Evolutionary conservation across 2,113 vertebrate species (phyloP), one percentile per base, ranked within the genome.

Genomic region (Pangasianodon hypophthalmus): DNA sequence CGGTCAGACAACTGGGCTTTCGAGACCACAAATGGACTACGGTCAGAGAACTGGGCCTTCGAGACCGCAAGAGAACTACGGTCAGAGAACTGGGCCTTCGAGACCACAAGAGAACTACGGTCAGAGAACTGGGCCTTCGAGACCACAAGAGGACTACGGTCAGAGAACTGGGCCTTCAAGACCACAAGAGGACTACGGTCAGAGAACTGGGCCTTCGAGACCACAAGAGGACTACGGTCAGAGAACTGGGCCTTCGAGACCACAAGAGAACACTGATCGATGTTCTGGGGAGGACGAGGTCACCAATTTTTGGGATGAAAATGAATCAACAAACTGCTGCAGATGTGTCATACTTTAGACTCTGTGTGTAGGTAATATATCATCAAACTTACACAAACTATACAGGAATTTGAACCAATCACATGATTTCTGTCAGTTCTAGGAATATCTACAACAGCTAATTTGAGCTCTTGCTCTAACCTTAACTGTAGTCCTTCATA

Each of bases 331-430:
- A 32, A 81, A 52, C 1, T 81, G 79, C 79, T 81, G 79, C 79
- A 81, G 6, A 81, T 81, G 79, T 52, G 79, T 81, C 48, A 81
- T 81, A 32, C 79, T 81, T 81, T 81, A 81, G 50, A 50, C 24
- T 26, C 71, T 19, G 6, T 44, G 71, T 44, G 21, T 44, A 44
- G 2, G 19, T 46, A 19, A 24, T 44, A 4, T 1, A 37, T 37
- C 32, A 37, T 60, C 58, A 64, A 67, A 3, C 62, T 14, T 18
- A 71, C 32, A 71, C 37, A 19, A 75, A 9, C 41, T 46, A 0
- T 9, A 41, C 71, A 46, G 19, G 37, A 75, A 29, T 75, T 44
- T 44, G 6, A 75, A 21, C 18, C 37, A 32, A 41, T 44, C 71
- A 32, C n/a, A 69, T 37, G n/a, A 69, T 37, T 69, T 69, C n/a